phyloP scores from a whole-genome alignment of 2,797 vertebrate species.

The Oreonectes daqikongensis region DNA sequence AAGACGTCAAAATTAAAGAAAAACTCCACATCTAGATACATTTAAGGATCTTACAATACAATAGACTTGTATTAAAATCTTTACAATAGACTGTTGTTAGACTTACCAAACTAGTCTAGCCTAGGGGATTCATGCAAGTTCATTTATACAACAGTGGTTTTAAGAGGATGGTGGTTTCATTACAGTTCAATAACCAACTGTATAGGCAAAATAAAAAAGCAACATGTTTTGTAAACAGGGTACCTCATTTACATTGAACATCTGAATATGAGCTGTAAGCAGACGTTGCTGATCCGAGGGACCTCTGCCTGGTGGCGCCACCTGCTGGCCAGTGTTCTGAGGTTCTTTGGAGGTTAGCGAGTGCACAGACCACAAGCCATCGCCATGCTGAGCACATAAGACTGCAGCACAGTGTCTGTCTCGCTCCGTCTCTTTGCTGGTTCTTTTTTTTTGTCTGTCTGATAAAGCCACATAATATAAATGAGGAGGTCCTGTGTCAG shows the following conservation, averaged over 20 bases:
- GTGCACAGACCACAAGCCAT: slow-evolving; percentile 59
- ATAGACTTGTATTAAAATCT: too few relatives aligned
- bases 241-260: neutral
- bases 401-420: slow-evolving; percentile 67
- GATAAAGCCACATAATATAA: slow-evolving; percentile 40
- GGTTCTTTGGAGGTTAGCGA: slow-evolving; percentile 33
- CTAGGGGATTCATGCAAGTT: too few relatives aligned
- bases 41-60: too few relatives aligned
- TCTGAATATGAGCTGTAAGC: neutral
- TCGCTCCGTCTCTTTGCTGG: slow-evolving; percentile 29
- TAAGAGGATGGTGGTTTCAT: too few relatives aligned
- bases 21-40: too few relatives aligned
- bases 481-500: slow-evolving; percentile 32
- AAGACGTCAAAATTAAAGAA: too few relatives aligned
- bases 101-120: too few relatives aligned
- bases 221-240: too few relatives aligned
- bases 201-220: too few relatives aligned
- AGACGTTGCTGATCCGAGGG: slow-evolving; percentile 7
- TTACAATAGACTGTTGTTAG: too few relatives aligned
- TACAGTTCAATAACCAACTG: too few relatives aligned
- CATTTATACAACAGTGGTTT: too few relatives aligned
- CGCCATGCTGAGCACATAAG: slow-evolving; percentile 73
- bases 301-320: slow-evolving; percentile 56
- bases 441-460: slow-evolving; percentile 46
- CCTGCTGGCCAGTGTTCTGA: slow-evolving; percentile 54